Conservation (phyloP, 1,140 invertebrate species). For the Tetramorium alpestre region DNA sequence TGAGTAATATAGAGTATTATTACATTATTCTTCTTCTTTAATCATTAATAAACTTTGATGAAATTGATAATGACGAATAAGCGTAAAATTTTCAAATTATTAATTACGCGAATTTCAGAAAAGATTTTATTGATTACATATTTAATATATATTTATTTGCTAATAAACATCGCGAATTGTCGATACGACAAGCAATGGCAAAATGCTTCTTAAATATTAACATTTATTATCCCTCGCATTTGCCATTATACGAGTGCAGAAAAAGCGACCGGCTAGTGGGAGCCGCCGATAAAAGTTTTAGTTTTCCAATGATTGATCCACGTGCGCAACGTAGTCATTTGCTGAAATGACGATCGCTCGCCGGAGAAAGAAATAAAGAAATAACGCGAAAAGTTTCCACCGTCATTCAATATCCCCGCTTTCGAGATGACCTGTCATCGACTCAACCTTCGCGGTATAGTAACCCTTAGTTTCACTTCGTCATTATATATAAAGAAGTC, state of each 20-base stretch:
- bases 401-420: constrained; percentile 26
- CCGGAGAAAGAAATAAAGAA: constrained; percentile 22
- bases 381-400: constrained; percentile 45
- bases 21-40: background rate
- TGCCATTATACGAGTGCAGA: background rate
- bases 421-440: constrained; percentile 66
- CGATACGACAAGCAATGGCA: background rate
- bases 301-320: constrained; percentile 35
- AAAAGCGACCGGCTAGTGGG: background rate
- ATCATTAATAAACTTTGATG: background rate
- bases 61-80: background rate
- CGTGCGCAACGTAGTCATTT: constrained; percentile 33
- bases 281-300: constrained; percentile 41
- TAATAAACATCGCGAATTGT: background rate
- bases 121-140: background rate
- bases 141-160: background rate
- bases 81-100: background rate
- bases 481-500: constrained; percentile 52
- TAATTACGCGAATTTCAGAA: background rate
- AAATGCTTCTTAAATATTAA: constrained; percentile 31
- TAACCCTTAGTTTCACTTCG: constrained; percentile 48
- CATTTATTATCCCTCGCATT: constrained; percentile 23
- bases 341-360: constrained; percentile 34
- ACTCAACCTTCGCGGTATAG: constrained; percentile 45
- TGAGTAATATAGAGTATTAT: background rate